Conservation (phyloP, 1,140 invertebrate genomes). For the Platorchestia sp. region DNA sequence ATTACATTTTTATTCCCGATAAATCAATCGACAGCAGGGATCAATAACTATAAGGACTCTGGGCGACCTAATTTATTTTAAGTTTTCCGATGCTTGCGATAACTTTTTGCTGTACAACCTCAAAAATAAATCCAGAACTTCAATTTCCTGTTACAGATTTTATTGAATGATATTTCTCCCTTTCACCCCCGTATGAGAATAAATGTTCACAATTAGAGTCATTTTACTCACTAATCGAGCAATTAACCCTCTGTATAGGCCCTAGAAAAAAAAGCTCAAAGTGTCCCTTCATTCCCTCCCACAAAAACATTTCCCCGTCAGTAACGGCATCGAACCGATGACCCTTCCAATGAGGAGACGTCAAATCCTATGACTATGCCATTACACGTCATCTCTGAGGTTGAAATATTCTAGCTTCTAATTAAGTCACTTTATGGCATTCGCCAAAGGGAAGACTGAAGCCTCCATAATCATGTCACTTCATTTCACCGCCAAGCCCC, state of each 20-base stretch:
- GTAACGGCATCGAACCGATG: background rate
- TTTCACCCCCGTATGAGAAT: too few species aligned
- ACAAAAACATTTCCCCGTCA: background rate
- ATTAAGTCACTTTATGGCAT: background rate
- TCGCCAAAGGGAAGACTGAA: background rate
- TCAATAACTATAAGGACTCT: background rate
- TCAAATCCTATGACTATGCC: background rate
- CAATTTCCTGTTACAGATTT: too few species aligned
- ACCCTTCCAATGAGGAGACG: background rate
- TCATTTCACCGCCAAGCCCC: conserved; percentile 20
- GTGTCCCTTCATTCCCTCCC: background rate
- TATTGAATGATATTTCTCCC: too few species aligned
- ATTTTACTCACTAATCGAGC: background rate
- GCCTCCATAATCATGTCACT: conserved; percentile 17
- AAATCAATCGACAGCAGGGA: background rate
- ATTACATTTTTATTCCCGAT: background rate
- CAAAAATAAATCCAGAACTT: too few species aligned
- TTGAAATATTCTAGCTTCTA: background rate
- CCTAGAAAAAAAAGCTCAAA: background rate
- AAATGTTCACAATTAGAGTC: background rate
- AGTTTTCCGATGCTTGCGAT: too few species aligned
- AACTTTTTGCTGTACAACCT: too few species aligned
- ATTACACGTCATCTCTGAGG: background rate
- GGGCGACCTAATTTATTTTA: too few species aligned
- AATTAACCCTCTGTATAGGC: background rate